Conservation (phyloP, 2,888 invertebrate genomes). For the Eilema caniola region DNA sequence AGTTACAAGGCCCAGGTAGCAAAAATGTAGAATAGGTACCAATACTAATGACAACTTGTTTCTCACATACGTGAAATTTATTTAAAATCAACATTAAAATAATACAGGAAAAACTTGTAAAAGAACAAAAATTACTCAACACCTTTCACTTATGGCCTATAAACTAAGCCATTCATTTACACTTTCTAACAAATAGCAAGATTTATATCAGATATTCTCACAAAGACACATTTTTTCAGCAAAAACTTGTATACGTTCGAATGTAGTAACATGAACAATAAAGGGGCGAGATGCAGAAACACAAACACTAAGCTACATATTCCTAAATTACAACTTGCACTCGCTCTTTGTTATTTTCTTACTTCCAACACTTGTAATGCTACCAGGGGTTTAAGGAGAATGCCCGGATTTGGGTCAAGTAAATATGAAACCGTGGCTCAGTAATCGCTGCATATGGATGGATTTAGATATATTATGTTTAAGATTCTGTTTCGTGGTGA, state of each 20-base stretch:
- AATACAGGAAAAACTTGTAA: neutral
- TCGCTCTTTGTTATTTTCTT: slow-evolving; percentile 24
- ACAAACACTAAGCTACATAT: slow-evolving; percentile 30
- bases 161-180: slow-evolving; percentile 3
- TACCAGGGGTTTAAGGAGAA: neutral
- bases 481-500: neutral
- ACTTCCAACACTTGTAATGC: slow-evolving; percentile 17
- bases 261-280: slow-evolving; percentile 21
- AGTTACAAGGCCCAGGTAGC: too few species aligned
- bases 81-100: neutral
- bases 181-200: slow-evolving; percentile 7
- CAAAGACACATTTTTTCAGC: slow-evolving; percentile 1
- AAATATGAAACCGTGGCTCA: slow-evolving; percentile 4
- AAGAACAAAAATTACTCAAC: neutral
- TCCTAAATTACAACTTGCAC: slow-evolving; percentile 30
- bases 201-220: slow-evolving; percentile 9
- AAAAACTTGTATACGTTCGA: slow-evolving; percentile 7
- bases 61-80: neutral
- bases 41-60: neutral
- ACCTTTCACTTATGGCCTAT: neutral
- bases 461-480: neutral
- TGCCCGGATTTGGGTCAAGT: slow-evolving; percentile 6
- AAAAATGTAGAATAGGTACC: neutral
- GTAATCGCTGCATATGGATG: slow-evolving; percentile 1
- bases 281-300: slow-evolving; percentile 9